Conservation (phyloP, 2,888 invertebrate species). For the Marasmarcha lunaedactyla region DNA sequence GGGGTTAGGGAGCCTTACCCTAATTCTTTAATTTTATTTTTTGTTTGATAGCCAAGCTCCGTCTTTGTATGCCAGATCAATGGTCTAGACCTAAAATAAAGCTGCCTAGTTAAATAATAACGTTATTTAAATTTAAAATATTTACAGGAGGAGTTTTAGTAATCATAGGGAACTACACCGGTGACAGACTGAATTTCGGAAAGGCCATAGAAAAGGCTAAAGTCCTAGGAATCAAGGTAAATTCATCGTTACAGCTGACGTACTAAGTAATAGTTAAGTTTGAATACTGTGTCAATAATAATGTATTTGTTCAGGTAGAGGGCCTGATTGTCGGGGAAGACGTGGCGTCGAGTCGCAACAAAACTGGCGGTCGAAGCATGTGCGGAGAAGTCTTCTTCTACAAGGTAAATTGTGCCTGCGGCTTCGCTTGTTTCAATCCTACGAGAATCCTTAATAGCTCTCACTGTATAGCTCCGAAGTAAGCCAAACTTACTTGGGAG, state of each 20-base stretch:
- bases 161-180: conserved; percentile 81
- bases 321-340: conserved; percentile 78
- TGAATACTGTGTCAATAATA: neutral
- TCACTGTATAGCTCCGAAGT: no score
- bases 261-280: neutral
- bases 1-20: no score
- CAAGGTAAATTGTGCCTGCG: conserved; percentile 62
- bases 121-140: conserved; percentile 6
- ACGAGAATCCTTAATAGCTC: neutral
- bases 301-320: conserved; percentile 46
- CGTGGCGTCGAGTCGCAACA: conserved; percentile 65
- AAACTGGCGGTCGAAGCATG: conserved; percentile 75
- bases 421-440: no score
- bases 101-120: no score
- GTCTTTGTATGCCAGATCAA: no score
- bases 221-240: conserved; percentile 68
- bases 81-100: no score
- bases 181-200: conserved; percentile 85
- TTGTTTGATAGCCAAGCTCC: no score
- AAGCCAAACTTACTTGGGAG: no score
- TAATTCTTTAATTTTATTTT: no score
- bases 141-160: conserved; percentile 75
- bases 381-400: conserved; percentile 72
- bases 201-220: conserved; percentile 81
- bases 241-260: neutral